These are phyloP conservation scores for Acrobasis suavella DNA, from an alignment of 2,888 invertebrate genomes.

Conservation along the genomic window DNA sequence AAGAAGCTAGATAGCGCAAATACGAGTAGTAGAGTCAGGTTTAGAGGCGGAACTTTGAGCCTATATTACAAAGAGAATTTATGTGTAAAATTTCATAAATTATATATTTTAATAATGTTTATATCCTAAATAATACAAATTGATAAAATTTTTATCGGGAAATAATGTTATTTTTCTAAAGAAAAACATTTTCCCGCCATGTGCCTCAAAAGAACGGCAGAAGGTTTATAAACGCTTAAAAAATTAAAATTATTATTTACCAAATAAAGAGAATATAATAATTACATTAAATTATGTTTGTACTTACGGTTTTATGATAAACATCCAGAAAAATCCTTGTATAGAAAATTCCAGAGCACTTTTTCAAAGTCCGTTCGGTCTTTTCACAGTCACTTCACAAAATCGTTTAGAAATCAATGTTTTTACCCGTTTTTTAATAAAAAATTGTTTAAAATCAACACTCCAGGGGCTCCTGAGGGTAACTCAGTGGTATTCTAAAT, in stretches of 20 bases:
- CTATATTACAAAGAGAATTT: neutral
- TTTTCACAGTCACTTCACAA: conserved; percentile 54
- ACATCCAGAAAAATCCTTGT: conserved; percentile 43
- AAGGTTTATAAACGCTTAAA: conserved; percentile 25
- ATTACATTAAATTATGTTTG: conserved; percentile 35
- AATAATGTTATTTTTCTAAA: conserved; percentile 3
- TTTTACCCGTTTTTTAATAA: conserved; percentile 37
- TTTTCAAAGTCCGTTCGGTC: conserved; percentile 33
- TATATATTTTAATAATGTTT: neutral
- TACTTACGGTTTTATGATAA: conserved; percentile 54
- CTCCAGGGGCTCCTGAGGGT: conserved; percentile 39
- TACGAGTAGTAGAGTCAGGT: conserved; percentile 11
- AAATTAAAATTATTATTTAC: conserved; percentile 21
- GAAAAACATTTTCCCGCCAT: neutral
- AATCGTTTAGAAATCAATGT: conserved; percentile 47
- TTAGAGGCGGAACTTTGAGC: neutral
- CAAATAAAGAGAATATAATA: conserved; percentile 22
- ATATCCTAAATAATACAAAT: neutral
- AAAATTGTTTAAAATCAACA: conserved; percentile 51
- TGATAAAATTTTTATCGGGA: neutral
- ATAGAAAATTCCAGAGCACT: conserved; percentile 36
- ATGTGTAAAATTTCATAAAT: neutral
- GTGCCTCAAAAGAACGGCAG: neutral
- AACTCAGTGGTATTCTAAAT: conserved; percentile 54
- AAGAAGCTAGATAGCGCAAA: neutral